Evolutionary conservation across 2,888 invertebrate genomes (phyloP), one percentile per base, ranked within the genome.

Genomic region (Monoplex corrugatus): DNA sequence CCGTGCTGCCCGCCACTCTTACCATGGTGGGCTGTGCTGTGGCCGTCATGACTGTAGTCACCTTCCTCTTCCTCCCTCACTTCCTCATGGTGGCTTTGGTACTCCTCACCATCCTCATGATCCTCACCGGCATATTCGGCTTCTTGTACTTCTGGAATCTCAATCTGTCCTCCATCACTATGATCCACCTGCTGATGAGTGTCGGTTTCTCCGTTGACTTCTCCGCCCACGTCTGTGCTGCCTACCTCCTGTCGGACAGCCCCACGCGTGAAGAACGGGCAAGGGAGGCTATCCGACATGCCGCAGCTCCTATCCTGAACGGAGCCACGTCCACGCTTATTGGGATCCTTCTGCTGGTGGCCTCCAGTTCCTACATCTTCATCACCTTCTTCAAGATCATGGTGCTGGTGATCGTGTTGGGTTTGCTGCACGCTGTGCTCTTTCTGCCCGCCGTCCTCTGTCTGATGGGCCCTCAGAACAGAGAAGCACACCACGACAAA

Each of bases 131-230:
- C 13, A 93, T 95, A n/a, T 92, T 94, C 63, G 94, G 94, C 8
- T 94, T 93, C 85, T 92, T 94, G 91, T 89, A 93, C 57, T 93
- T 91, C 72, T 93, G 94, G 92, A 92, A 92, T 88, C 83, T 94
- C 13, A 91, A 93, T 16, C 90, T 95, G 2, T 94, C 93, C 88
- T 92, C 93, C 13, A 93, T 95, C 28, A 94, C 95, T 13, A 94
- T 94, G 93, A 93, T 95, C 43, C 93, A 94, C 86, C 87, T 95
- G 0, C 92, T 94, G 13, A 93, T 95, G 92, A 92, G 93, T 50
- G 93, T 94, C 2, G 95, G 95, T 0, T 95, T 94, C 90, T 93
- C 94, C 32, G 93, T 94, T 6, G 94, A 94, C 88, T 93, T 93
- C 90, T 91, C 92, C 40, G 93, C 93, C 10, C 94, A 94, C 89